Evolutionary conservation across 1,140 invertebrate genomes (phyloP), one percentile per base, ranked within the genome.

Genomic region (Drosophila miranda): DNA sequence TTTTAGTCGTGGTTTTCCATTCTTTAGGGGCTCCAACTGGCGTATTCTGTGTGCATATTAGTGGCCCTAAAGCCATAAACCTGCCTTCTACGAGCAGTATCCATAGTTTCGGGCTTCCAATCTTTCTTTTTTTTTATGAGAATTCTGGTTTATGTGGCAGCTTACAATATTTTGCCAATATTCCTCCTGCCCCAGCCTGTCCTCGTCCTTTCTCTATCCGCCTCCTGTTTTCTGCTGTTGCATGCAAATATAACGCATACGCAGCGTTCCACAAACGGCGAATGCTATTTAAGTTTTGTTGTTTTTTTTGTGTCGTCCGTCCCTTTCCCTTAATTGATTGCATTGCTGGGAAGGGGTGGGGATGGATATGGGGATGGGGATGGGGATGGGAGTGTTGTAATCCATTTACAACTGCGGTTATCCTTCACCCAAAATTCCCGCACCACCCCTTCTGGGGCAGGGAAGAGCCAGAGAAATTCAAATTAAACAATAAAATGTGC

Each of bases 401-500:
- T 69, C 63, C 67, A 73, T 73, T 81, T 80, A 77, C 73, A 59
- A 41, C 46, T 62, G 56, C 58, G 67, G 72, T 62, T 55, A 66
- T 13, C 16, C 16, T 8, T 19, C 11, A 28, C 13, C 26, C 43
- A 7, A 13, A 11, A 6, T 13, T 9, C 28, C 2, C 1, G 5
- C 14, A 1, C 38, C 13, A 14, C 7, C 46, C 34, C 43, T 38
- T 16, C 34, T 23, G 19, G 19, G 19, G n/a, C 6, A 30, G 30
- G 30, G 8, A 2, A 30, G 30, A 3, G 19, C 19, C 19, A 8
- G 8, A 67, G 49, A 49, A 80, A 67, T 81, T 77, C 46, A 73
- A 80, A 82, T 81, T 73, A 81, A 81, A 80, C 78, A 81, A 82
- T 80, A 80, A 80, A 81, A 77, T 52, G 61, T 49, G 42, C 42